phyloP scores from a whole-genome alignment of 2,888 invertebrate species.

The Sarcophaga rosellei region DNA sequence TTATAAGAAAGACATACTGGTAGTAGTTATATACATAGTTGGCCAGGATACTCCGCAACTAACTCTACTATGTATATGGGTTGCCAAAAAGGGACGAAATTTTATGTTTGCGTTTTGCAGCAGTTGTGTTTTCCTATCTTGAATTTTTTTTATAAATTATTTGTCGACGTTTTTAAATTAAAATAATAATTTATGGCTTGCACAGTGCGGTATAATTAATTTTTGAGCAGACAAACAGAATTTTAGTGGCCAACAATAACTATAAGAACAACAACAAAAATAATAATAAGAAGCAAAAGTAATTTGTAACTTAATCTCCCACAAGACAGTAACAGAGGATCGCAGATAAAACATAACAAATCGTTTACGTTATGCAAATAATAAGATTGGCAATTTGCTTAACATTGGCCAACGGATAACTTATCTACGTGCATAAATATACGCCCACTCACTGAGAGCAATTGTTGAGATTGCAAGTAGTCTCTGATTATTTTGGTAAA shows the following conservation, averaged over 20 bases:
- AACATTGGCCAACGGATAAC: background rate
- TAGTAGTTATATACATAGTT: background rate
- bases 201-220: conserved; percentile 67
- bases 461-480: no score
- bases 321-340: conserved; percentile 16
- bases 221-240: conserved; percentile 45
- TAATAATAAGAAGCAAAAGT: background rate
- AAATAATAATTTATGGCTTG: conserved; percentile 58
- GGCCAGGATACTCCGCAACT: background rate
- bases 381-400: background rate
- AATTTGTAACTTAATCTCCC: conserved; percentile 35
- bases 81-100: conserved; percentile 54
- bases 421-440: background rate
- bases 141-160: background rate
- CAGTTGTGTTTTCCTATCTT: conserved; percentile 7
- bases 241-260: background rate
- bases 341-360: background rate
- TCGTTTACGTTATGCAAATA: background rate
- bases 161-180: conserved; percentile 13
- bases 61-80: background rate
- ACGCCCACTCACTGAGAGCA: no score
- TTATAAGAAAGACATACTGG: conserved; percentile 21
- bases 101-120: conserved; percentile 30
- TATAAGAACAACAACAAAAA: background rate
- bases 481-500: no score